These are phyloP conservation scores for Pardosa pseudoannulata DNA, from an alignment of 2,888 invertebrate genomes.

Conservation along the genomic window DNA sequence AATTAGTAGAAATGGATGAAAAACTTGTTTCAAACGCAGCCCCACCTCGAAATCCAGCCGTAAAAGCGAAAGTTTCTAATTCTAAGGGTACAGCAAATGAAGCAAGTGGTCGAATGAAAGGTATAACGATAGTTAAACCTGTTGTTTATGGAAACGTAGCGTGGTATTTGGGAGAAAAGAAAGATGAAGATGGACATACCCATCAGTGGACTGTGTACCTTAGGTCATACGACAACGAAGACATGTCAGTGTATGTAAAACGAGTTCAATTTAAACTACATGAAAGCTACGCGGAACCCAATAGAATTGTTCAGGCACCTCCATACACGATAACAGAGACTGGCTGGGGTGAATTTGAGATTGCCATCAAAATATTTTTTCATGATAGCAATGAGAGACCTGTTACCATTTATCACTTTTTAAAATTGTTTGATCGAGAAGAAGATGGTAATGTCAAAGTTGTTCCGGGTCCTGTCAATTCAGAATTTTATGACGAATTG, in stretches of 20 bases:
- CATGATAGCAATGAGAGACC: slow-evolving; percentile 96
- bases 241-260: slow-evolving; percentile 84
- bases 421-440: slow-evolving; percentile 93
- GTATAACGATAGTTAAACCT: slow-evolving; percentile 73
- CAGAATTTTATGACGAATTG: slow-evolving; percentile 97
- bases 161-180: slow-evolving; percentile 95
- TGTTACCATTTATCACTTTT: slow-evolving; percentile 95
- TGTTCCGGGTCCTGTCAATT: slow-evolving; percentile 84
- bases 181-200: slow-evolving; percentile 98
- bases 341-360: slow-evolving; percentile 99
- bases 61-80: slow-evolving; percentile 16
- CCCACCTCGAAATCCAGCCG: not conserved
- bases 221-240: slow-evolving; percentile 87
- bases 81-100: slow-evolving; percentile 9
- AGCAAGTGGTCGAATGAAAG: slow-evolving; percentile 64
- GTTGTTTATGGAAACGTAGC: slow-evolving; percentile 98
- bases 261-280: slow-evolving; percentile 97
- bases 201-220: slow-evolving; percentile 99
- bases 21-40: not conserved
- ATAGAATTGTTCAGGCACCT: slow-evolving; percentile 93
- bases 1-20: not conserved
- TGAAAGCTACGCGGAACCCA: slow-evolving; percentile 96
- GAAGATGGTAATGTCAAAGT: slow-evolving; percentile 74
- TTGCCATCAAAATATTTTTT: slow-evolving; percentile 97
- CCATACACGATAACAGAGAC: slow-evolving; percentile 98